These are phyloP conservation scores for Diplolepis rosae DNA, from an alignment of 2,888 invertebrate species.

Conservation along the genomic window DNA sequence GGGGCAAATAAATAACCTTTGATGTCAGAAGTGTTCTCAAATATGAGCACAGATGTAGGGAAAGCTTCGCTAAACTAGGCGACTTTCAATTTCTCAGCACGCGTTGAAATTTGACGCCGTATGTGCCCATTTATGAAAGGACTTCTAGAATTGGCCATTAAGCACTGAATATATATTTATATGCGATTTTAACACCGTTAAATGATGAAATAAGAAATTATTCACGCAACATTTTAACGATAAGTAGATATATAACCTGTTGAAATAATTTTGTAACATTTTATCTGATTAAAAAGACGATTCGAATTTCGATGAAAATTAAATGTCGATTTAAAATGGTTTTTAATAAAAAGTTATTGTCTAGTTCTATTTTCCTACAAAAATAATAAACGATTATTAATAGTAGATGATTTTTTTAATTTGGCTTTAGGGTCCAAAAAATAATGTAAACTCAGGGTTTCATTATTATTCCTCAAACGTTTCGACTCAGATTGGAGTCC, in stretches of 20 bases:
- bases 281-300: background rate
- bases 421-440: too few species aligned
- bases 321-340: too few species aligned
- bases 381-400: too few species aligned
- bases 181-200: background rate
- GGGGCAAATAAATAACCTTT: background rate
- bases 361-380: too few species aligned
- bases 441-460: too few species aligned
- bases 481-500: too few species aligned
- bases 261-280: background rate
- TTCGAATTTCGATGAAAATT: background rate
- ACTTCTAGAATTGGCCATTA: constrained; percentile 7
- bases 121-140: constrained; percentile 23
- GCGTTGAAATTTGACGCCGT: constrained; percentile 18
- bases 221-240: background rate
- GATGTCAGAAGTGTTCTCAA: background rate
- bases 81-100: constrained; percentile 18
- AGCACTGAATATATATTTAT: background rate
- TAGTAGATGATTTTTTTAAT: too few species aligned
- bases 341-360: too few species aligned
- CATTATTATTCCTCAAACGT: too few species aligned
- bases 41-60: constrained; percentile 25
- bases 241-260: background rate
- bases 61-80: constrained; percentile 18
- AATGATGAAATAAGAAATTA: constrained; percentile 8